Evolutionary conservation across 2,888 invertebrate species (phyloP), one percentile per base, ranked within the genome.

Genomic region (Himalopsyche kuldschensis): DNA sequence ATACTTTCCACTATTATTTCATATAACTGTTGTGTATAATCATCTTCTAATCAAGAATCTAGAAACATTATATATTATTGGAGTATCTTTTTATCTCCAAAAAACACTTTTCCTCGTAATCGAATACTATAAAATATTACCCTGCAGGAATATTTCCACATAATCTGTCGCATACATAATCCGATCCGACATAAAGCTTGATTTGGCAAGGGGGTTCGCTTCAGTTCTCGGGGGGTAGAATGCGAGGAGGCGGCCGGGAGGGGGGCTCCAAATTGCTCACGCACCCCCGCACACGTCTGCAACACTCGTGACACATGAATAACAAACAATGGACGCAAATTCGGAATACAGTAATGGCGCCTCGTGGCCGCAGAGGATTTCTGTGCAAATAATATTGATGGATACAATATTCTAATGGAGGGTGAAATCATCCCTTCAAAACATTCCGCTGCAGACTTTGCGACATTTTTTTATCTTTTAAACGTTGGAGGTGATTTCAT

Each of bases 281-380:
- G 86, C 86, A 84, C 85, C 86, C 86, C 84, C 86, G 86, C 84
- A 86, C 86, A 86, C 81, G 86, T 86, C 86, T 80, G 83, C 81
- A 81, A 81, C 86, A 86, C 83, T 82, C 83, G 83, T 84, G 85
- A 85, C 86, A 85, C 86, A 86, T 86, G 86, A 86, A 86, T 85
- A 85, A 86, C 86, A 85, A 86, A 86, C 85, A 86, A 86, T 86
- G 82, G 85, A 85, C 84, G 84, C 85, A 85, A 85, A 85, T 85
- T 86, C 84, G 77, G 81, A 75, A 27, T 32, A 75, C 30, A 30
- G 32, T 75, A 75, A 75, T 75, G 75, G 75, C 75, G 75, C 6
- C 30, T 75, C 32, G 41, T 55, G 24, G 55, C 55, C 24, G 55
- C 55, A 55, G n/a, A 55, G 24, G 20, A 55, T 55, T 55, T 55